phyloP scores from a whole-genome alignment of 2,113 vertebrate genomes.

The Illadopsis cleaveri region DNA sequence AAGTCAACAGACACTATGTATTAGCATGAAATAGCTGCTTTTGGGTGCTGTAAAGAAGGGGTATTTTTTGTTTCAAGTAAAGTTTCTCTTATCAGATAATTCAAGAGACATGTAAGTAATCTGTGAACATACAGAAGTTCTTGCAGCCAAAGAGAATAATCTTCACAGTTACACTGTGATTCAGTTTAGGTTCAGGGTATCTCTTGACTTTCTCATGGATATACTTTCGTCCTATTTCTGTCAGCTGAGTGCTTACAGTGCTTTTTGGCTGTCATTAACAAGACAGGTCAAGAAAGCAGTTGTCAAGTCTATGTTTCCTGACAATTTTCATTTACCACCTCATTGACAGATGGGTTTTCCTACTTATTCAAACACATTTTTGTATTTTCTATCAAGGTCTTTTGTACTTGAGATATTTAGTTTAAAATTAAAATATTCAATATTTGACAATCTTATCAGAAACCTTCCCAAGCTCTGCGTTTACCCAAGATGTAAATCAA shows the following conservation, averaged over 20 bases:
- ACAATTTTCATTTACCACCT: not conserved
- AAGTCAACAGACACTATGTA: not conserved
- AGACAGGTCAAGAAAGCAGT: not conserved
- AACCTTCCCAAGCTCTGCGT: not conserved
- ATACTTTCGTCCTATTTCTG: not conserved
- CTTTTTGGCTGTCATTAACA: not conserved
- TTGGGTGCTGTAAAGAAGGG: not conserved
- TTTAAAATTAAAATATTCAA: not conserved
- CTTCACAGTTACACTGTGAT: not conserved
- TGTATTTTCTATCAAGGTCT: not conserved
- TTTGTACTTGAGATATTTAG: not conserved
- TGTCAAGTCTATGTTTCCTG: not conserved
- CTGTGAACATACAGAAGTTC: not conserved
- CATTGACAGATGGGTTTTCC: not conserved
- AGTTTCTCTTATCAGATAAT: not conserved
- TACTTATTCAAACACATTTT: not conserved
- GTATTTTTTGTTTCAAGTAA: not conserved
- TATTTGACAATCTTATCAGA: not conserved
- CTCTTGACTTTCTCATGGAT: not conserved
- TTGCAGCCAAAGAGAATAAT: not conserved
- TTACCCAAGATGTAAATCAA: not conserved
- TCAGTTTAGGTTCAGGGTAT: fast-evolving
- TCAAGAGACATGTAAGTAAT: not conserved
- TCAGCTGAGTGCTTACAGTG: not conserved
- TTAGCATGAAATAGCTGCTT: not conserved